A percentile compares a stretch with the other conserved stretches of the same genome.
phyloP scores from a whole-genome alignment of 92 coral and sea anemone genomes.

The Hydrozoanthus gracilis region DNA sequence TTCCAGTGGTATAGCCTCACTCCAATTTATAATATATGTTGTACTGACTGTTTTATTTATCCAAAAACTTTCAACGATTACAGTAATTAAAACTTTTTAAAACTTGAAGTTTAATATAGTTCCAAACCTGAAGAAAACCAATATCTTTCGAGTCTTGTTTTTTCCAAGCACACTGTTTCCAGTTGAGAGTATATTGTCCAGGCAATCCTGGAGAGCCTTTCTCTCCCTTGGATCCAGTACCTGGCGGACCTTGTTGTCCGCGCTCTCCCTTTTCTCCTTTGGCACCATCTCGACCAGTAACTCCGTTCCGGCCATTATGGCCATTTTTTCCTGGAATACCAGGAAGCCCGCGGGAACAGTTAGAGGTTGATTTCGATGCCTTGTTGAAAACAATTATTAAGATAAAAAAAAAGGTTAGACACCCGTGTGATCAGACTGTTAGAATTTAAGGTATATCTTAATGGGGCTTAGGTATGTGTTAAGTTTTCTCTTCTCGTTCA shows the following conservation, averaged over 20 bases:
- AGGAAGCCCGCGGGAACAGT: background rate
- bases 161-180: conserved; percentile 40
- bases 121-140: conserved; percentile 14
- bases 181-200: background rate
- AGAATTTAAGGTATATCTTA: too few species aligned
- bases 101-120: background rate
- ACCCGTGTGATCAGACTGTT: too few species aligned
- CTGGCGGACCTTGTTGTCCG: background rate
- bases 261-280: conserved; percentile 22
- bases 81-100: background rate
- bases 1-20: too few species aligned
- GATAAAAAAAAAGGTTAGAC: too few species aligned
- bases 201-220: background rate
- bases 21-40: too few species aligned
- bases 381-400: too few species aligned
- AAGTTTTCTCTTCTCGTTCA: too few species aligned
- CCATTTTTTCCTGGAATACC: background rate
- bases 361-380: background rate
- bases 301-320: background rate
- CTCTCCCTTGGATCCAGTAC: background rate
- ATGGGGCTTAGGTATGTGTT: too few species aligned
- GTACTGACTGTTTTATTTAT: background rate
- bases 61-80: too few species aligned
- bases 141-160: background rate
- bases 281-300: background rate